Evolutionary conservation across 2,888 invertebrate genomes (phyloP), one percentile per base, ranked within the genome.

Genomic region (Eristalis arbustorum): DNA sequence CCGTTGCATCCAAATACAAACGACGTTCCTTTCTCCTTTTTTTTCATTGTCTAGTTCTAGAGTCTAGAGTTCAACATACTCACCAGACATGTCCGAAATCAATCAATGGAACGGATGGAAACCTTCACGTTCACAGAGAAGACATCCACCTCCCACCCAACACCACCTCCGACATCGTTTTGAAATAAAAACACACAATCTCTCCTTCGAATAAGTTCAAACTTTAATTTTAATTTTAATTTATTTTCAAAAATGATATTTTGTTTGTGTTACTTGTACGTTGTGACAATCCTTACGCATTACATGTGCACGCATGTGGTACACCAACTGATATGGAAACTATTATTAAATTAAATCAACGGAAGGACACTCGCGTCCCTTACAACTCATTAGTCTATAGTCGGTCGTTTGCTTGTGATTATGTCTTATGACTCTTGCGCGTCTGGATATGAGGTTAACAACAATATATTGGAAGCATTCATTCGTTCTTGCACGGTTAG

Each of bases 401-500:
- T 40, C 63, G 22, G 13, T 66, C 57, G 57, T 83, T n/a, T 68
- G n/a, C 28, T 74, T 84, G 56, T 72, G 69, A 71, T 75, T 28
- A 77, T 82, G 82, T 37, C 62, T 31, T 31, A 31, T 77, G 73
- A 72, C 73, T 59, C 49, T 66, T 85, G 69, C 74, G 73, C 73
- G 68, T 61, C 49, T 67, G 22, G 72, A 78, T 85, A 82, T 87
- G 82, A 87, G 62, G 74, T 82, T 87, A 87, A 82, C 78, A 87
- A 71, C 74, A 66, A 56, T 23, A 64, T 63, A 82, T 69, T 85
- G 81, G 84, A 85, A 85, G 84, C 81, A 85, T 77, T 66, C 63
- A 57, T 80, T 84, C 67, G 62, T 69, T 75, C 11, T 28, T 71
- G 56, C 56, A 83, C 71, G 75, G 31, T 76, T n/a, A 18, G 37